Evolutionary conservation across 2,888 invertebrate species (phyloP).

Genomic region (Limnephilus auricula): DNA sequence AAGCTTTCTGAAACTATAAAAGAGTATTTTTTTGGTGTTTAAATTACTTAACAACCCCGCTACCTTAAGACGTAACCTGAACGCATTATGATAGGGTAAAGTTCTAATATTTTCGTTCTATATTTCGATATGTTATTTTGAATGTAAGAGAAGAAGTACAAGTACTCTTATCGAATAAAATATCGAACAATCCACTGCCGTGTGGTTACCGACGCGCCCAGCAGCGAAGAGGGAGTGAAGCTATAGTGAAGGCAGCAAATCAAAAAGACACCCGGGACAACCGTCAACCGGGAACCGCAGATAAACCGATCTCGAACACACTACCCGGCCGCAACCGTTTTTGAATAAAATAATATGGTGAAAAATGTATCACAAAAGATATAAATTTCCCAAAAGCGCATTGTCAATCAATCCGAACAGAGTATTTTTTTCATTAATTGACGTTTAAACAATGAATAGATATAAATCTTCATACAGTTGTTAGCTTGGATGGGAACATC

Average conservation of each 20-base stretch:
- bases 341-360: constrained; percentile 66
- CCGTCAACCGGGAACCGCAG: constrained; percentile 37
- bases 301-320: constrained; percentile 47
- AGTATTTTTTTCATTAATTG: constrained; percentile 67
- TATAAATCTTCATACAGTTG: constrained; percentile 66
- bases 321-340: constrained; percentile 49
- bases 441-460: constrained; percentile 67
- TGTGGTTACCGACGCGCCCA: background rate
- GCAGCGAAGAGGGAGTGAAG: background rate
- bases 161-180: background rate
- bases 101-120: too few relatives aligned
- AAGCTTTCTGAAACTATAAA: too few relatives aligned
- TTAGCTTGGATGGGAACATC: constrained; percentile 48
- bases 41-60: too few relatives aligned
- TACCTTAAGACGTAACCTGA: too few relatives aligned
- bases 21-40: too few relatives aligned
- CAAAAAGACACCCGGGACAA: constrained; percentile 62
- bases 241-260: constrained; percentile 59
- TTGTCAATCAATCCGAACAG: constrained; percentile 66
- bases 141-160: too few relatives aligned
- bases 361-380: constrained; percentile 63
- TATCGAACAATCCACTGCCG: background rate
- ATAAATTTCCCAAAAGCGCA: constrained; percentile 64
- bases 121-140: too few relatives aligned
- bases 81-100: too few relatives aligned